phyloP scores from a whole-genome alignment of 1,140 invertebrate genomes.

The Atta cephalotes region DNA sequence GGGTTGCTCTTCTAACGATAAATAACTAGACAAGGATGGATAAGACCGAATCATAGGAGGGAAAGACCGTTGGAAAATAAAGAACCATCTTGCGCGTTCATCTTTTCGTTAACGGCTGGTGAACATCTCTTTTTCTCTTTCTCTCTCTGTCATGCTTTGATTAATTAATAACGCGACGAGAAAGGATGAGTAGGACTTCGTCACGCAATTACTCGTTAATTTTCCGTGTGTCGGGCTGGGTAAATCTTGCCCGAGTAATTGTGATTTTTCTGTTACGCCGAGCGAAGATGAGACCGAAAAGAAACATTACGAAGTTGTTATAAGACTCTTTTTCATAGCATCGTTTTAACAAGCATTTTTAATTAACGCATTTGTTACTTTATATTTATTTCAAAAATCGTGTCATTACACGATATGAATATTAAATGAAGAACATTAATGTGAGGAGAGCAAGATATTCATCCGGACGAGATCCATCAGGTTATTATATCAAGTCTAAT shows the following conservation, averaged over 20 bases:
- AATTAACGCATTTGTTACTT: conserved; percentile 14
- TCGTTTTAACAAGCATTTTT: conserved; percentile 6
- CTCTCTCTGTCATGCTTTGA: background rate
- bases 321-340: background rate
- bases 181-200: background rate
- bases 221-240: background rate
- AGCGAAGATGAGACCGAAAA: background rate
- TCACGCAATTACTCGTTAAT: conserved; percentile 49
- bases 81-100: conserved; percentile 10
- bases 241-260: conserved; percentile 11
- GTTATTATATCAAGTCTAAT: background rate
- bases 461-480: background rate
- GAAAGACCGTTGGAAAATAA: conserved; percentile 38
- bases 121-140: background rate
- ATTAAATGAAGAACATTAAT: background rate
- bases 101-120: background rate
- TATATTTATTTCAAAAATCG: conserved; percentile 37
- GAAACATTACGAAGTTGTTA: background rate
- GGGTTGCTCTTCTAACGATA: conserved; percentile 54
- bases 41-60: conserved; percentile 4
- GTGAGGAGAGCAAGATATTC: background rate
- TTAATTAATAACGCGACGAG: conserved; percentile 57
- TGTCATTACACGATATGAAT: background rate
- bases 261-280: background rate
- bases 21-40: conserved; percentile 62